Conservation (phyloP, 1,140 invertebrate species). For the Scaptomyza graminum region DNA sequence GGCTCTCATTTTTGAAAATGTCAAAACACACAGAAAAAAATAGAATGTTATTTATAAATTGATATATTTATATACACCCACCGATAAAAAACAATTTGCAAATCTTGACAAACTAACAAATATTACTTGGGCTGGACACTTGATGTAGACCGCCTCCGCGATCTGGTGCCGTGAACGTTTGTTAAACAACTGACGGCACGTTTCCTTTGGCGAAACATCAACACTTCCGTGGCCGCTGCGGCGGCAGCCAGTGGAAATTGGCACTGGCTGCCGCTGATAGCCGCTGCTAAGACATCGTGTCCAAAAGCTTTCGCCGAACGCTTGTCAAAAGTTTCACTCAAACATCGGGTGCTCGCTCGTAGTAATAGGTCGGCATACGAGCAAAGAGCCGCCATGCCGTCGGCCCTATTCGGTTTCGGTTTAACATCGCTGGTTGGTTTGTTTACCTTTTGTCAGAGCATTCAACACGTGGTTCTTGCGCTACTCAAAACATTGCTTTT, state of each 20-base stretch:
- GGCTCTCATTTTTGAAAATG: neutral
- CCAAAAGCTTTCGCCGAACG: slow-evolving; percentile 57
- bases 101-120: slow-evolving; percentile 16
- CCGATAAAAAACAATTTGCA: neutral
- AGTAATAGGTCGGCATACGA: slow-evolving; percentile 19
- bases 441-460: slow-evolving; percentile 65
- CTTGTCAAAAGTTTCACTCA: slow-evolving; percentile 64
- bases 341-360: slow-evolving; percentile 38
- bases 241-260: slow-evolving; percentile 45
- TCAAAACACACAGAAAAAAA: slow-evolving; percentile 1
- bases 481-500: neutral
- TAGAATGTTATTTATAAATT: slow-evolving; percentile 3
- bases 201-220: slow-evolving; percentile 51
- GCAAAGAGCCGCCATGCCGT: slow-evolving; percentile 5
- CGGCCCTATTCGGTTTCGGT: slow-evolving; percentile 42
- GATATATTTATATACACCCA: neutral
- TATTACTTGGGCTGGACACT: neutral
- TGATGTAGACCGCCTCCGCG: slow-evolving; percentile 10
- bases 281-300: slow-evolving; percentile 17
- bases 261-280: slow-evolving; percentile 18
- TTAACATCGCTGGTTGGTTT: slow-evolving; percentile 44
- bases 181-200: slow-evolving; percentile 67
- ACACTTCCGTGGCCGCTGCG: slow-evolving; percentile 43
- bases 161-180: slow-evolving; percentile 66
- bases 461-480: slow-evolving; percentile 60